Evolutionary conservation across 2,113 vertebrate genomes (phyloP).

Genomic region (Eleginops maclovinus): DNA sequence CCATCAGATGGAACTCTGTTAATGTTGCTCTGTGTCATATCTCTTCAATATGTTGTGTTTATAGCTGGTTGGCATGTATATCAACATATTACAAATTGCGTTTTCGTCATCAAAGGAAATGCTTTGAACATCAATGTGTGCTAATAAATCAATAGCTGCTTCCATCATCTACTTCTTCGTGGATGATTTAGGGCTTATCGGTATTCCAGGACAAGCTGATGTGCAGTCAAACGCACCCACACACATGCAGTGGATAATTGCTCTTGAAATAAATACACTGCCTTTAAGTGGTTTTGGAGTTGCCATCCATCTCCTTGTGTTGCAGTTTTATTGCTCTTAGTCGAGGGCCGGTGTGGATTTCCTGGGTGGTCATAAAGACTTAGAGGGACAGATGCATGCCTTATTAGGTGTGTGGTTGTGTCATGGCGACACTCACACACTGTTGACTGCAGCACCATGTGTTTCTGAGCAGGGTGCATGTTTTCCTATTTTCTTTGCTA

Average conservation of each 20-base stretch:
- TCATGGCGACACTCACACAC: background rate
- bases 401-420: constrained; percentile 42
- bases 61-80: background rate
- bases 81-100: background rate
- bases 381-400: constrained; percentile 8
- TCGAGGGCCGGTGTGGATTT: background rate
- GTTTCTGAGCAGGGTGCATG: background rate
- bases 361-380: constrained; percentile 22
- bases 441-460: background rate
- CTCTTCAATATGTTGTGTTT: too few species aligned
- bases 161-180: constrained; percentile 17
- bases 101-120: background rate
- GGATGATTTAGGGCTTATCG: constrained; percentile 34
- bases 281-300: constrained; percentile 21
- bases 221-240: constrained; percentile 16
- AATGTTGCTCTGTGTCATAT: too few species aligned
- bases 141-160: background rate
- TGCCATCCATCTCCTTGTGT: constrained; percentile 40
- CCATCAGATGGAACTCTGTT: too few species aligned
- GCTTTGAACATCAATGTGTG: background rate
- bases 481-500: constrained; percentile 31
- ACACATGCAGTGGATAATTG: constrained; percentile 19
- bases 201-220: constrained; percentile 6
- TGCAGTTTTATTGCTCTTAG: constrained; percentile 21
- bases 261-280: constrained; percentile 27